Base-by-base conservation (phyloP, 2,113 vertebrate genomes). In the Tautogolabrus adspersus region DNA sequence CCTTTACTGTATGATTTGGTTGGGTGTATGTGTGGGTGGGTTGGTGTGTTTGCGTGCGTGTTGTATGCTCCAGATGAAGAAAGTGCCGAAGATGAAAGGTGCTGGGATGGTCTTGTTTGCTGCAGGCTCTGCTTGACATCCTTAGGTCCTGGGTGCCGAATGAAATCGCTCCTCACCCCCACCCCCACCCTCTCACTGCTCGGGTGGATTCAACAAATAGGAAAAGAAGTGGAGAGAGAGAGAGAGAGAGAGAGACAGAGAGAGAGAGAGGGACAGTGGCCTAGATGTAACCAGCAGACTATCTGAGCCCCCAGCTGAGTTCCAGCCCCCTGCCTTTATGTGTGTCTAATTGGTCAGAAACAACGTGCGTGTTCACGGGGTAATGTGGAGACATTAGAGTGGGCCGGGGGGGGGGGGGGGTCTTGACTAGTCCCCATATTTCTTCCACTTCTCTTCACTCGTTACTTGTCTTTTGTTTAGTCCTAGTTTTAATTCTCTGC, bases 301-400 rank as follows among this genome's bases (percentile, higher is more conserved):
- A 38, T 81, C n/a, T 21, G 70, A 84, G 80, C 84, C 86, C 73
- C 88, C 80, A 69, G 88, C 85, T 73, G 71, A 78, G 84, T 42
- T 79, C 58, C 54, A 63, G 68, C 56, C 65, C 82, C 64, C 64
- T 80, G 84, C 86, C 73, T 90, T 92, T 91, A 88, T 92, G 77
- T 72, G 68, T 88, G 89, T 82, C 83, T 93, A 93, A 94, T 93
- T 93, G 91, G 84, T 89, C 87, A 93, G 90, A 93, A 94, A 87
- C 79, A 86, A 81, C 81, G 84, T 69, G 83, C 68, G 40, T 87
- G 78, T 84, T 84, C 64, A 71, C 54, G 13, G 87, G 42, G 55
- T 72, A 84, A 66, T 74, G 63, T 75, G 44, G 16, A 64, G 66
- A 86, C 78, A 86, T 87, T 72, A 87, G 75, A 74, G 64, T 69